Conservation (phyloP, 1,140 invertebrate species). For the Orius insidiosus region DNA sequence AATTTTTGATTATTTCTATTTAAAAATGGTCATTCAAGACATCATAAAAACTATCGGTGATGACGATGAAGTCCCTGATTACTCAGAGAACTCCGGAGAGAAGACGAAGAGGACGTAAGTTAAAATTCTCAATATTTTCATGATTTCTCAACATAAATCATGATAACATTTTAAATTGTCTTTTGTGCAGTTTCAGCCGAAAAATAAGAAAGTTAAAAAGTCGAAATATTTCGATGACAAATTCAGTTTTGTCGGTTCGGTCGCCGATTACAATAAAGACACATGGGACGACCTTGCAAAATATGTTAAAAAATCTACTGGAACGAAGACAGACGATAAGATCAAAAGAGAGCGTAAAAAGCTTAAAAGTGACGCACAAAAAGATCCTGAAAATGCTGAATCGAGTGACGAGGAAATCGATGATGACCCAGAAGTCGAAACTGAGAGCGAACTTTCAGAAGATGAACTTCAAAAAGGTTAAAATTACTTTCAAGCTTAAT, state of each 20-base stretch:
- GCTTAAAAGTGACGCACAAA: constrained; percentile 19
- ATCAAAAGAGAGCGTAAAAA: constrained; percentile 44
- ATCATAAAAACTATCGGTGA: constrained; percentile 59
- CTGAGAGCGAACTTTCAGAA: constrained; percentile 13
- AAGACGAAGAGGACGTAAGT: constrained; percentile 56
- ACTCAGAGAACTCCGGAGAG: constrained; percentile 58
- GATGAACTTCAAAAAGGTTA: constrained; percentile 16
- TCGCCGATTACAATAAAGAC: constrained; percentile 59
- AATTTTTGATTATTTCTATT: too few species aligned
- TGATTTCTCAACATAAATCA: too few species aligned
- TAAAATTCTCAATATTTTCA: not conserved
- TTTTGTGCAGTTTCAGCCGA: constrained; percentile 54
- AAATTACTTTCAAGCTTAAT: constrained; percentile 13
- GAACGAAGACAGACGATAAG: constrained; percentile 69
- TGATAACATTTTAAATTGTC: constrained; percentile 7
- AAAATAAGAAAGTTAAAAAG: constrained; percentile 49
- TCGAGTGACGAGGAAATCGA: not conserved
- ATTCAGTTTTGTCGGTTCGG: constrained; percentile 54
- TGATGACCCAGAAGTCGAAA: constrained; percentile 14
- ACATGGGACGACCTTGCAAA: constrained; percentile 73
- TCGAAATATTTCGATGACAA: constrained; percentile 52
- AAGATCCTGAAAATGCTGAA: not conserved
- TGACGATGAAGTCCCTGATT: constrained; percentile 55
- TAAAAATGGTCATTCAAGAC: constrained; percentile 3
- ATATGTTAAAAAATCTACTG: constrained; percentile 63